These are phyloP conservation scores for Drosophila imparisetae DNA, from an alignment of 2,888 invertebrate species.

Conservation along the genomic window DNA sequence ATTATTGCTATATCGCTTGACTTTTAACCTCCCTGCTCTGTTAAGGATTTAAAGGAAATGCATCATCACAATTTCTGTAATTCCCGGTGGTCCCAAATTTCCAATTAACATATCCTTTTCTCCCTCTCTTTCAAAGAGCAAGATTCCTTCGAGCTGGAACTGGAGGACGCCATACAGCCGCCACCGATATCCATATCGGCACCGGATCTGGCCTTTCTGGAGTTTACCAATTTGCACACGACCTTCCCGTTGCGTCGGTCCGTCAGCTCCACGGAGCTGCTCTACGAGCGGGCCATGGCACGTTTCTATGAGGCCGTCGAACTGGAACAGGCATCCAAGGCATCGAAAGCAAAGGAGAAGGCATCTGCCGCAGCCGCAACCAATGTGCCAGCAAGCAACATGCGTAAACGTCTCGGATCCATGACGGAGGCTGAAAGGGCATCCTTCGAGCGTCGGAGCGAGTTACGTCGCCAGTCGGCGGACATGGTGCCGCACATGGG, in stretches of 20 bases:
- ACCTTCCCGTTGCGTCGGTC: slow-evolving; percentile 88
- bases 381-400: slow-evolving; percentile 44
- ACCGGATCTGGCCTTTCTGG: slow-evolving; percentile 90
- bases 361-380: slow-evolving; percentile 43
- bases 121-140: slow-evolving; percentile 79
- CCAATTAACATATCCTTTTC: slow-evolving; percentile 3
- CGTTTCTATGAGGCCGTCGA: slow-evolving; percentile 92
- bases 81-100: neutral
- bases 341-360: slow-evolving; percentile 70
- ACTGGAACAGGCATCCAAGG: slow-evolving; percentile 88
- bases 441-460: slow-evolving; percentile 85
- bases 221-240: slow-evolving; percentile 86
- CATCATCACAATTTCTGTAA: neutral
- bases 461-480: slow-evolving; percentile 85
- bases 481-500: slow-evolving; percentile 81
- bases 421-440: slow-evolving; percentile 85
- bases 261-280: slow-evolving; percentile 92
- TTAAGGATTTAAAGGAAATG: neutral
- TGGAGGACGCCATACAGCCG: slow-evolving; percentile 89
- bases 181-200: slow-evolving; percentile 93
- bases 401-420: slow-evolving; percentile 86
- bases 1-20: neutral
- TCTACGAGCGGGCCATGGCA: slow-evolving; percentile 93
- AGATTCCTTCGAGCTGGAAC: slow-evolving; percentile 87
- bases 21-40: neutral